phyloP scores from a whole-genome alignment of 2,888 invertebrate genomes.

The Pharmacophagus antenor region DNA sequence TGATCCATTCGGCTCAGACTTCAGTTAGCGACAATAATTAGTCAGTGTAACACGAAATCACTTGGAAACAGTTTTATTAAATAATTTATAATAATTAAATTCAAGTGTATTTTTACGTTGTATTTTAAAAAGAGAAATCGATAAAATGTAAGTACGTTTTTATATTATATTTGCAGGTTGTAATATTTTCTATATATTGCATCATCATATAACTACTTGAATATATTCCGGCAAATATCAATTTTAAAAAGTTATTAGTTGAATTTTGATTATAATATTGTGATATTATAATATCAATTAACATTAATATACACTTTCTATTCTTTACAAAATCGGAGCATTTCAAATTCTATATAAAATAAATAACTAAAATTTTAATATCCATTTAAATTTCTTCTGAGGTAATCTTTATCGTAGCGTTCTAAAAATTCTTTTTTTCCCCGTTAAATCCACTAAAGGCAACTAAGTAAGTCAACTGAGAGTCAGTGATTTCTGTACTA shows the following conservation, averaged over 20 bases:
- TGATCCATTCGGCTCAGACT: conserved; percentile 2
- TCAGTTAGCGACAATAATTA: conserved; percentile 25
- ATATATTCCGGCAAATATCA: background rate
- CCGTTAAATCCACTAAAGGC: too few species aligned
- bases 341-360: too few species aligned
- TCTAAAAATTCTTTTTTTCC: too few species aligned
- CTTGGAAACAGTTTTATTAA: conserved; percentile 9
- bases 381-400: too few species aligned
- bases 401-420: too few species aligned
- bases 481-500: too few species aligned
- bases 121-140: background rate
- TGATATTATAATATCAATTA: too few species aligned
- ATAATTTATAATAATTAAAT: conserved; percentile 3
- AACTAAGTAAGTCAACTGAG: too few species aligned
- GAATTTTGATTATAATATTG: background rate
- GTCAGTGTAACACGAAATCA: conserved; percentile 11
- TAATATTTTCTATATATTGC: background rate
- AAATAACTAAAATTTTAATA: too few species aligned
- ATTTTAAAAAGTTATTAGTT: background rate
- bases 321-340: too few species aligned
- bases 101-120: background rate
- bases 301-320: too few species aligned
- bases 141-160: conserved; percentile 1
- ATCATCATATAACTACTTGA: background rate
- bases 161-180: background rate